Evolutionary conservation across 2,888 invertebrate genomes (phyloP), one percentile per base, ranked within the genome.

Genomic region (Plagodis dolabraria): DNA sequence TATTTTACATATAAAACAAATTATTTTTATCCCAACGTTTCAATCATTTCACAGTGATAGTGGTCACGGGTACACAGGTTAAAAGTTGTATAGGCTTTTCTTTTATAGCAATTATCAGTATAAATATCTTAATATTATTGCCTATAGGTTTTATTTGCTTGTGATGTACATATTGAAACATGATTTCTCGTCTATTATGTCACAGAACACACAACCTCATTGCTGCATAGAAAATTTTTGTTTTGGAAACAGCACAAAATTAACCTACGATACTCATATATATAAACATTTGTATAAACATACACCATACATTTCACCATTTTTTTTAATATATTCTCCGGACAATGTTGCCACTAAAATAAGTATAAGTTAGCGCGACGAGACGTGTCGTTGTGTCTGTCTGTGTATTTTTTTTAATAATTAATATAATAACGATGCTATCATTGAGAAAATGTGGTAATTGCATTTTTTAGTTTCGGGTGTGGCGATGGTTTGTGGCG

Each of bases 261-360:
- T 91, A 92, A 88, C 88, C 89, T 92, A 92, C 80, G 76, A 89
- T 90, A 89, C 83, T 88, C 88, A 87, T 89, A 90, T 89, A 89
- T 89, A 90, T 90, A 91, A 86, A 89, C 85, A 63, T 64, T 22
- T 86, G 85, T 88, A 89, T 89, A 88, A 86, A 89, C 87, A 86
- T 86, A 87, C 90, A 87, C 83, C 87, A 83, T 86, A 81, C 88
- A 85, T 83, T 82, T 79, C 85, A 82, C 83, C 69, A 64, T 74
- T 75, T 76, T 78, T 76, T 75, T 79, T 81, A 79, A 59, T 55
- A 51, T 51, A 54, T 54, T 52, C 49, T 53, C 43, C 58, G 53
- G 54, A 45, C 55, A 48, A 33, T 51, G 69, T 83, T 82, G 89
- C 87, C 88, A 89, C 86, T 84, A 82, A 89, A 89, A 86, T 84